Conservation (phyloP, 1,140 invertebrate genomes). For the Drosophila rhopaloa region DNA sequence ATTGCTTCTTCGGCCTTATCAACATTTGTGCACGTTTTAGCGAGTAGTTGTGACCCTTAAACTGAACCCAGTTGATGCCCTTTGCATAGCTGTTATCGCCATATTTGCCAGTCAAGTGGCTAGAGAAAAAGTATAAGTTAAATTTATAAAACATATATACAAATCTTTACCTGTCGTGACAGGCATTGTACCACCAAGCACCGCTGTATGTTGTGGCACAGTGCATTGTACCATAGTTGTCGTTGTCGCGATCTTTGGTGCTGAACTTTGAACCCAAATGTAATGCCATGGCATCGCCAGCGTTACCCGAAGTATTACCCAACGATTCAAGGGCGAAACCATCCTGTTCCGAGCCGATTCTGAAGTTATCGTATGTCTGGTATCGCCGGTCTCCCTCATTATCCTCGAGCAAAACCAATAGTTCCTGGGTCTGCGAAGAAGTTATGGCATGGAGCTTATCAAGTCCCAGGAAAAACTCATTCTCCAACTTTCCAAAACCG, state of each 20-base stretch:
- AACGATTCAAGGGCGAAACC: slow-evolving; percentile 18
- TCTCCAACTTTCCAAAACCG: slow-evolving; percentile 87
- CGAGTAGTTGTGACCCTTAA: slow-evolving; percentile 40
- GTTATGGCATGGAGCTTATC: slow-evolving; percentile 86
- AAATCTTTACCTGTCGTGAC: slow-evolving; percentile 35
- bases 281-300: slow-evolving; percentile 33
- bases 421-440: slow-evolving; percentile 86
- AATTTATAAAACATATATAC: neutral
- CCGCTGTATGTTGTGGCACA: slow-evolving; percentile 29
- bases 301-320: slow-evolving; percentile 30
- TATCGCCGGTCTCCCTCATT: slow-evolving; percentile 17
- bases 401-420: slow-evolving; percentile 86
- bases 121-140: neutral
- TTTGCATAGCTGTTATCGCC: slow-evolving; percentile 20
- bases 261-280: slow-evolving; percentile 48
- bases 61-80: slow-evolving; percentile 51
- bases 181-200: slow-evolving; percentile 54
- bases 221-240: neutral
- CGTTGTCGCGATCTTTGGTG: slow-evolving; percentile 42
- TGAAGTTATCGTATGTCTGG: slow-evolving; percentile 35
- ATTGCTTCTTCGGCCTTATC: slow-evolving; percentile 48
- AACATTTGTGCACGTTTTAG: slow-evolving; percentile 53
- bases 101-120: slow-evolving; percentile 43
- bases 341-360: slow-evolving; percentile 21
- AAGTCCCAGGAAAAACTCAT: slow-evolving; percentile 87